These are phyloP conservation scores for Xiphorhynchus elegans DNA, from an alignment of 2,113 vertebrate genomes.

Conservation along the genomic window DNA sequence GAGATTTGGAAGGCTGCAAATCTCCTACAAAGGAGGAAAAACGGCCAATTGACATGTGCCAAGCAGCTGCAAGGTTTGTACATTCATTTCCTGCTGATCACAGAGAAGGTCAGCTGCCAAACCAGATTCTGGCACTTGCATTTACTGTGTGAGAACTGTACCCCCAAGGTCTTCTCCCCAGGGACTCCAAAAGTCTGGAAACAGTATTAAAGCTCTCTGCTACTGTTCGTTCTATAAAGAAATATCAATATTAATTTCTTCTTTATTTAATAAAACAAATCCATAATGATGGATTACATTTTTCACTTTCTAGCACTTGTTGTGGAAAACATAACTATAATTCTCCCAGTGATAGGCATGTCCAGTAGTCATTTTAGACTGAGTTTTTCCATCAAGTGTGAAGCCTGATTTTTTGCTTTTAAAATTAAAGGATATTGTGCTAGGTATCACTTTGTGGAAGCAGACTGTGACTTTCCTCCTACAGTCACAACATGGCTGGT, in stretches of 20 bases:
- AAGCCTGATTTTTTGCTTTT: background rate
- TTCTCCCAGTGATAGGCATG: background rate
- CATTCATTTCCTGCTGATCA: background rate
- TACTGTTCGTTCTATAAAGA: background rate
- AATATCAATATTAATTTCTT: background rate
- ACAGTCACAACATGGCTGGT: background rate
- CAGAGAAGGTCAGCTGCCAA: background rate
- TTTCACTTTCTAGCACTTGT: background rate
- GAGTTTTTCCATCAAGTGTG: background rate
- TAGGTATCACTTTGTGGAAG: background rate
- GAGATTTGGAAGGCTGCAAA: background rate
- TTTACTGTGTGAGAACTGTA: background rate
- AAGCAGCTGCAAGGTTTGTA: background rate
- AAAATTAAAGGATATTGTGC: background rate
- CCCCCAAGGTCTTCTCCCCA: background rate
- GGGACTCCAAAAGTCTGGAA: background rate
- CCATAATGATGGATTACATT: accelerated
- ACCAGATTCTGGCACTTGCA: background rate
- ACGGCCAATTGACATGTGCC: background rate
- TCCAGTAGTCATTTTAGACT: background rate
- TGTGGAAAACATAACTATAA: background rate
- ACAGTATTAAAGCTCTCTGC: background rate
- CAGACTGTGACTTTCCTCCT: background rate
- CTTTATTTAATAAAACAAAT: background rate
- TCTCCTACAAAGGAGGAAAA: background rate